Percentiles rank a stretch among this genome's conserved stretches.
Conservation (phyloP, 35 echinoderm and acorn worm species). For the Heliocidaris tuberculata region DNA sequence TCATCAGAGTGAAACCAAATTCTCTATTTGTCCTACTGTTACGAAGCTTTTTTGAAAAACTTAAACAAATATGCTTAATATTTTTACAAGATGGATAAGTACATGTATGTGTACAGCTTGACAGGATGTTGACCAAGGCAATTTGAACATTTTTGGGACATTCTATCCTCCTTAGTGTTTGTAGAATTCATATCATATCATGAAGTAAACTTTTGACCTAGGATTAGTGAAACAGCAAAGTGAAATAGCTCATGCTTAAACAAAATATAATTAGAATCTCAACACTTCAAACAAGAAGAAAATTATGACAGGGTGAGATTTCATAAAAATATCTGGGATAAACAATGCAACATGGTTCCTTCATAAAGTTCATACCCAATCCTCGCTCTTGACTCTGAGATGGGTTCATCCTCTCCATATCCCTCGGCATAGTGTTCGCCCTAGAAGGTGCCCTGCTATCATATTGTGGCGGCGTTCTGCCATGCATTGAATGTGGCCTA, state of each 20-base stretch:
- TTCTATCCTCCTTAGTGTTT: too few species aligned
- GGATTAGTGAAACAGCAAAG: neutral
- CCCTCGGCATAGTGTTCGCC: slow-evolving; percentile 25
- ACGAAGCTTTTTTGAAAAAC: too few species aligned
- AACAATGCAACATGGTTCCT: neutral
- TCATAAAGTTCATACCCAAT: neutral
- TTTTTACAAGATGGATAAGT: too few species aligned
- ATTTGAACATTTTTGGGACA: too few species aligned
- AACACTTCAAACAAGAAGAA: neutral
- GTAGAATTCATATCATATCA: too few species aligned
- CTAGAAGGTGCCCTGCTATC: slow-evolving; percentile 29
- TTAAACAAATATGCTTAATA: too few species aligned
- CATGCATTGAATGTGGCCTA: neutral
- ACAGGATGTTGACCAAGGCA: too few species aligned
- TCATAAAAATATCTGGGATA: neutral
- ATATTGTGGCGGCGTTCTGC: slow-evolving; percentile 6
- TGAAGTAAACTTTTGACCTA: neutral
- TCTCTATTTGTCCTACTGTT: too few species aligned
- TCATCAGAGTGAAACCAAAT: too few species aligned
- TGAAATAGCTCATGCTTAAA: neutral
- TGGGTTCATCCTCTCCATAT: neutral
- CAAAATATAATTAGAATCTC: neutral
- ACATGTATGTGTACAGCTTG: too few species aligned
- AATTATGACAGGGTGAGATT: neutral
- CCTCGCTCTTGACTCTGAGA: slow-evolving; percentile 11